A percentile compares a stretch with the other conserved stretches of the same genome.
Evolutionary conservation across 1,140 invertebrate species (phyloP).

Genomic region (Lucilia sericata): DNA sequence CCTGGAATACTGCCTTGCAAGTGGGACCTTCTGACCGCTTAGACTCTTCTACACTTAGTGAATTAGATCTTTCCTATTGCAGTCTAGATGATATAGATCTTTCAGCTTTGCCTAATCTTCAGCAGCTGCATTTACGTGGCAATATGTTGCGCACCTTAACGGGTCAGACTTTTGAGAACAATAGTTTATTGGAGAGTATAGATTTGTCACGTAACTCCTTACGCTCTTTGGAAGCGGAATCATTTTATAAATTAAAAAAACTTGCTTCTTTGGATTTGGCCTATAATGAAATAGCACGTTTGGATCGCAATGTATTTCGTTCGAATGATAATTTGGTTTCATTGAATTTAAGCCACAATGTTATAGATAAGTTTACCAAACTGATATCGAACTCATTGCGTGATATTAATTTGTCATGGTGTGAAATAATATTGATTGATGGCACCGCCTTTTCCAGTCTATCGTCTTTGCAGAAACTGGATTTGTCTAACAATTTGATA

Average conservation of each 20-base stretch:
- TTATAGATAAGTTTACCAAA: constrained; percentile 72
- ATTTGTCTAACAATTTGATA: constrained; percentile 73
- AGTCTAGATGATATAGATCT: constrained; percentile 74
- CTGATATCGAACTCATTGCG: constrained; percentile 71
- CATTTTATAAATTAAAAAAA: constrained; percentile 72
- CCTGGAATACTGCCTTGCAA: constrained; percentile 70
- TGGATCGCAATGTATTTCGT: constrained; percentile 71
- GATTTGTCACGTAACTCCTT: constrained; percentile 77
- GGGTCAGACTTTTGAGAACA: constrained; percentile 73
- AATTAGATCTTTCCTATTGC: constrained; percentile 75
- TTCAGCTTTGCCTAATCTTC: constrained; percentile 73
- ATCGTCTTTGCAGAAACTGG: constrained; percentile 70
- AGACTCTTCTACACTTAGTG: constrained; percentile 71
- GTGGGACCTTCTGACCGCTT: constrained; percentile 65
- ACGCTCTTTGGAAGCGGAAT: constrained; percentile 69
- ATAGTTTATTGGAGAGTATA: constrained; percentile 72
- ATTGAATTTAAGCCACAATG: constrained; percentile 76
- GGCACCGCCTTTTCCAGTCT: constrained; percentile 70
- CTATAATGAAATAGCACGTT: constrained; percentile 73
- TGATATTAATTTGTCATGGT: constrained; percentile 72
- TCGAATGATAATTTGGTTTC: constrained; percentile 71
- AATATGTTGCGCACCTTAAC: constrained; percentile 73
- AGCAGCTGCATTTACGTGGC: constrained; percentile 71
- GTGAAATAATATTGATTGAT: constrained; percentile 72
- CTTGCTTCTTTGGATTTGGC: constrained; percentile 75